These are phyloP conservation scores for Melanerpes formicivorus DNA, from an alignment of 2,113 vertebrate genomes.

Conservation along the genomic window DNA sequence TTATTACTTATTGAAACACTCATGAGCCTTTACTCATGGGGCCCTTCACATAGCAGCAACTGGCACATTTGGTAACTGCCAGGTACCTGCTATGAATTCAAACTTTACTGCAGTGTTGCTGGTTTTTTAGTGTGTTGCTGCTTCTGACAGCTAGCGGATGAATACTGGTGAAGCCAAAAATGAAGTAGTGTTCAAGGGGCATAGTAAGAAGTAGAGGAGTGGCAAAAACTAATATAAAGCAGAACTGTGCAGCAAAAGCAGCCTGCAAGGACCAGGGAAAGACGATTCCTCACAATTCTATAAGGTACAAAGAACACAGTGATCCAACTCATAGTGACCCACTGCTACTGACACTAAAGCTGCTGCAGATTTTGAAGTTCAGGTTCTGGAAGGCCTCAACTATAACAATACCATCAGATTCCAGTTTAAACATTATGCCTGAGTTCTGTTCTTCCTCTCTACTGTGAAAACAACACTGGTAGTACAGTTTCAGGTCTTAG, in stretches of 20 bases:
- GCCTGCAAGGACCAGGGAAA: neutral
- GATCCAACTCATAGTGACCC: neutral
- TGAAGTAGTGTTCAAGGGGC: neutral
- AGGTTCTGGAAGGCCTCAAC: neutral
- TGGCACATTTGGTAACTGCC: neutral
- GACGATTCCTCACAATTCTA: neutral
- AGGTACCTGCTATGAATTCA: neutral
- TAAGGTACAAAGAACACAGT: neutral
- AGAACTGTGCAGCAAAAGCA: neutral
- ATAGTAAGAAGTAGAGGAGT: neutral
- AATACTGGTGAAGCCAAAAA: neutral
- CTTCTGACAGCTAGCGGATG: neutral
- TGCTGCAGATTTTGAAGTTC: neutral
- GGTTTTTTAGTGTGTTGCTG: rapidly evolving
- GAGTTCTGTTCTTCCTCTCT: neutral
- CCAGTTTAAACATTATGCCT: neutral
- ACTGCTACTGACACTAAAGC: neutral
- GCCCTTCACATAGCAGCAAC: neutral
- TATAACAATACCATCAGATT: neutral
- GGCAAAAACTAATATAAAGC: neutral
- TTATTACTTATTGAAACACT: neutral
- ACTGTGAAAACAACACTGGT: neutral
- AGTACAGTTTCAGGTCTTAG: neutral
- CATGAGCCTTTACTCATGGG: neutral
- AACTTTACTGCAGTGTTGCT: neutral